Evolutionary conservation across 2,888 invertebrate species (phyloP).

Genomic region (Xestia xanthographa): DNA sequence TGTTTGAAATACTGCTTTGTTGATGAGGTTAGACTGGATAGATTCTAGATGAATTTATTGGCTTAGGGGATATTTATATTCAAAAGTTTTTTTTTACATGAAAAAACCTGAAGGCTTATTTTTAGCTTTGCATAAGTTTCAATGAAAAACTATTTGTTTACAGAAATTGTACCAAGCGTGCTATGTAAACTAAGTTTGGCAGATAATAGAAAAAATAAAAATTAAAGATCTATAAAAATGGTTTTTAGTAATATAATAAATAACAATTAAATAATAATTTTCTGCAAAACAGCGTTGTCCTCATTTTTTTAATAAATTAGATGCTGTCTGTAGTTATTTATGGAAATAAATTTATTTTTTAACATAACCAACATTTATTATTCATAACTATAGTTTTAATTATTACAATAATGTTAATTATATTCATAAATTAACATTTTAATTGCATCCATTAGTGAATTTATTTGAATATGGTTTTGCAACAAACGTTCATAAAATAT

Average conservation of each 20-base stretch:
- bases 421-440: conserved; percentile 23
- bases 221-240: background rate
- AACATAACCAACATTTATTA: conserved; percentile 36
- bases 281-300: background rate
- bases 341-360: conserved; percentile 16
- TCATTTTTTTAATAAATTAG: conserved; percentile 3
- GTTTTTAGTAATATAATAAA: background rate
- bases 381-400: conserved; percentile 9
- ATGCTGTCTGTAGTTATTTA: background rate
- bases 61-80: background rate
- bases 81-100: no score
- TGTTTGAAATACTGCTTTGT: conserved; percentile 51
- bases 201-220: background rate
- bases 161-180: background rate
- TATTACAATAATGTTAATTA: conserved; percentile 17
- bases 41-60: conserved; percentile 30
- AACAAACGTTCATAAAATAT: conserved; percentile 18
- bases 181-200: background rate
- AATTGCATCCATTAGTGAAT: conserved; percentile 16
- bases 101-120: background rate
- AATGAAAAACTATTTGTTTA: background rate
- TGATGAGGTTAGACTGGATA: conserved; percentile 4
- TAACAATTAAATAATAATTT: background rate
- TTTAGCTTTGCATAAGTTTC: background rate
- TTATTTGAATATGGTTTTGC: conserved; percentile 24